Conservation (phyloP, 2,797 vertebrate species). For the Monodelphis domestica region DNA sequence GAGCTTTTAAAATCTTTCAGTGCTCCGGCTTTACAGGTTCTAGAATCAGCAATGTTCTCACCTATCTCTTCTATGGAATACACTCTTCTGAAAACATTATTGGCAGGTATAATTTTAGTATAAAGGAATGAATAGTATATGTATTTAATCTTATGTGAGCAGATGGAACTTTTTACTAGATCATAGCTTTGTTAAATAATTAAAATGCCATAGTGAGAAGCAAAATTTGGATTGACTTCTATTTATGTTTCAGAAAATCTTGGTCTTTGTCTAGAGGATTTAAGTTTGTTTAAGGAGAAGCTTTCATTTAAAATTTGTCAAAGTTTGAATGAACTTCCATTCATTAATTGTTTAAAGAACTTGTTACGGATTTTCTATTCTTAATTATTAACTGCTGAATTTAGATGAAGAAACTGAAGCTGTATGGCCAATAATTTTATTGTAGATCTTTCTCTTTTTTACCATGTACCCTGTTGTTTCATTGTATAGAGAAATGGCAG, state of each 20-base stretch:
- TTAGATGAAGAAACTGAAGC: neutral
- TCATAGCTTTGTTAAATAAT: neutral
- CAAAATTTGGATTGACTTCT: neutral
- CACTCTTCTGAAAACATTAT: conserved; percentile 90
- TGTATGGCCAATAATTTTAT: neutral
- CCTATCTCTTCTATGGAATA: conserved; percentile 88
- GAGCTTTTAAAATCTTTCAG: conserved; percentile 91
- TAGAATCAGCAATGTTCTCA: conserved; percentile 90
- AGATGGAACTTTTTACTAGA: neutral
- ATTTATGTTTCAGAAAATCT: conserved; percentile 11
- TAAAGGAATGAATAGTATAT: neutral
- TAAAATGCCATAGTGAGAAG: neutral
- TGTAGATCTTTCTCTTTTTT: neutral
- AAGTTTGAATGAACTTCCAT: neutral
- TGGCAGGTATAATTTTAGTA: conserved; percentile 88
- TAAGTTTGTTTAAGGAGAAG: neutral
- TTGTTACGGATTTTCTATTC: neutral
- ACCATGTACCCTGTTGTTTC: neutral
- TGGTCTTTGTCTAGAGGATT: neutral
- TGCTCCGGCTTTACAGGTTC: conserved; percentile 83
- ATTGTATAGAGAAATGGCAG: neutral
- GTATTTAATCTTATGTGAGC: neutral
- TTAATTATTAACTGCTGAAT: neutral
- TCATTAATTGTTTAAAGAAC: neutral
- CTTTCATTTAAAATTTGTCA: conserved; percentile 5